phyloP scores from a whole-genome alignment of 2,113 vertebrate species.

The Microcebus tavaratra region DNA sequence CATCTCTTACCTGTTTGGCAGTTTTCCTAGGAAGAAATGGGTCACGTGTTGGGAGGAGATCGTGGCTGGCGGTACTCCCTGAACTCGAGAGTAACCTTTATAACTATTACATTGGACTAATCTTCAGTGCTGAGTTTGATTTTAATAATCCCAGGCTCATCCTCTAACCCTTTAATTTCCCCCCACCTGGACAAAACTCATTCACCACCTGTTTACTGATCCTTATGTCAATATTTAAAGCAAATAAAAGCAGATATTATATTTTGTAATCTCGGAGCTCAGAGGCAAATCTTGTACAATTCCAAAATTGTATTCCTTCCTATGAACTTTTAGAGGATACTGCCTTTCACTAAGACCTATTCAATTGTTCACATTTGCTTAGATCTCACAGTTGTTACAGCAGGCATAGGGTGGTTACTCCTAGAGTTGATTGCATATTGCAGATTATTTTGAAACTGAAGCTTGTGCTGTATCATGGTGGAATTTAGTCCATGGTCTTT shows the following conservation, averaged over 20 bases:
- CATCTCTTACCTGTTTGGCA: too few relatives aligned
- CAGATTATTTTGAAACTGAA: neutral
- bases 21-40: neutral
- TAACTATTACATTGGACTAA: neutral
- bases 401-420: accelerated
- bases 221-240: neutral
- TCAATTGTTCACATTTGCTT: neutral
- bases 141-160: neutral
- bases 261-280: neutral
- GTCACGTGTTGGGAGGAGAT: neutral
- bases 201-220: neutral
- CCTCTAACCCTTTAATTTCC: neutral
- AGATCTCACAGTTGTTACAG: neutral
- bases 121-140: neutral
- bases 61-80: neutral
- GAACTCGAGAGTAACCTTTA: neutral
- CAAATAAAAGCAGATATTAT: neutral
- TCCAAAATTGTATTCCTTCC: neutral
- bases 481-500: neutral
- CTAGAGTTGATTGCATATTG: accelerated
- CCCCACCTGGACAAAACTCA: neutral
- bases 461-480: neutral
- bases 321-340: neutral
- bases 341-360: neutral
- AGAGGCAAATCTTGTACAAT: neutral